Evolutionary conservation across 2,113 vertebrate genomes (phyloP).

Genomic region (Natator depressus): DNA sequence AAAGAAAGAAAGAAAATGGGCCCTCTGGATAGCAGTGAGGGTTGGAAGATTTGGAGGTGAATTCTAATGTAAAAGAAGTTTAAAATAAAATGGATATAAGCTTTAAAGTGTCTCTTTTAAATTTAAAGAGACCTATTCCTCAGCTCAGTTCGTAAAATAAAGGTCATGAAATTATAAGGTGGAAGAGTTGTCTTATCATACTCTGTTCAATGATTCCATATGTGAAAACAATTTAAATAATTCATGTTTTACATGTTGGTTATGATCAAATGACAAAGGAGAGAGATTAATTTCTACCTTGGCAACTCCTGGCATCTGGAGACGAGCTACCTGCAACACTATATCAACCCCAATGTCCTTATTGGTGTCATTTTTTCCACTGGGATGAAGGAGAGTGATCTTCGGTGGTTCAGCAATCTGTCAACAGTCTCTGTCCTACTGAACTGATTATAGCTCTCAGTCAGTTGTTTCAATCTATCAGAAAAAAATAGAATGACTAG

Average conservation of each 20-base stretch:
- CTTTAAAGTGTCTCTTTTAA: not conserved
- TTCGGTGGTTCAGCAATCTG: constrained; percentile 32
- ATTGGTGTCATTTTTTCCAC: constrained; percentile 54
- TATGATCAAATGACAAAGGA: not conserved
- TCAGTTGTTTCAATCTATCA: constrained; percentile 74
- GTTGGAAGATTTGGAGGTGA: not conserved
- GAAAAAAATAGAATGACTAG: not conserved
- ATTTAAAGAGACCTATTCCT: not conserved
- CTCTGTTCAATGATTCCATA: not conserved
- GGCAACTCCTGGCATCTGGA: constrained; percentile 70
- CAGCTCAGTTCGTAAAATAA: not conserved
- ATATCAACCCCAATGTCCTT: constrained; percentile 38
- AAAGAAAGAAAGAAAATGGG: not conserved
- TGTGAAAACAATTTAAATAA: not conserved
- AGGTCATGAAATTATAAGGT: not conserved
- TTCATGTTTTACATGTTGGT: not conserved
- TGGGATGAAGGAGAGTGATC: constrained; percentile 62
- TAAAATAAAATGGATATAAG: not conserved
- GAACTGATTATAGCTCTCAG: constrained; percentile 30
- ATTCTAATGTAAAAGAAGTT: not conserved
- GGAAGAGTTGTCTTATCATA: not conserved
- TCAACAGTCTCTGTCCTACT: constrained; percentile 68
- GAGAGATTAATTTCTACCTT: constrained; percentile 50
- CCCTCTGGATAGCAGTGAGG: too few species aligned
- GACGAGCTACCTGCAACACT: constrained; percentile 32